These are phyloP conservation scores for Caenorhabditis sp. DNA, from an alignment of 2,888 invertebrate species.

Conservation along the genomic window DNA sequence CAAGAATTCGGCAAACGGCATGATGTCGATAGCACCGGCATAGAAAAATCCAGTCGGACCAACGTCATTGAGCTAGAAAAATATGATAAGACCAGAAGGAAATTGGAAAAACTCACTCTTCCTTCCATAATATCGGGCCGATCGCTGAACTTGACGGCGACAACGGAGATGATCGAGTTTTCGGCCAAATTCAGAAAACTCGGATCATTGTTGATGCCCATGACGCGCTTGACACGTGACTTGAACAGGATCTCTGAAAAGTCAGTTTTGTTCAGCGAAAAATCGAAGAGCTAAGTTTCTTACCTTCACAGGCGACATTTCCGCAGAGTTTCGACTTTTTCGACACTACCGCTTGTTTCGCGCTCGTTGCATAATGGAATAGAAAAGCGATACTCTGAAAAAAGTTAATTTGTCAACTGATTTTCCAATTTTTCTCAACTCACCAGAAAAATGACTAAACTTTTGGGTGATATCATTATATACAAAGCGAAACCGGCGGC, in stretches of 20 bases:
- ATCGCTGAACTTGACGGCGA: conserved; percentile 74
- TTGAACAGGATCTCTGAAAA: conserved; percentile 71
- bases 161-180: conserved; percentile 62
- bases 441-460: conserved; percentile 38
- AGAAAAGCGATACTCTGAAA: conserved; percentile 36
- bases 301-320: conserved; percentile 64
- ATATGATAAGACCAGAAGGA: background rate
- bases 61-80: conserved; percentile 62
- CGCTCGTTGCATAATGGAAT: conserved; percentile 22
- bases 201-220: conserved; percentile 62
- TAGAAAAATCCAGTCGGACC: conserved; percentile 67
- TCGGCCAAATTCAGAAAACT: conserved; percentile 59
- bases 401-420: background rate
- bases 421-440: conserved; percentile 28
- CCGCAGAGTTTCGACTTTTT: conserved; percentile 70
- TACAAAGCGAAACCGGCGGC: conserved; percentile 36
- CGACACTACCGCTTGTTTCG: conserved; percentile 51
- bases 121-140: conserved; percentile 74
- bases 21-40: conserved; percentile 62
- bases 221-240: conserved; percentile 64
- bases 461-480: conserved; percentile 45
- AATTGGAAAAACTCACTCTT: conserved; percentile 51
- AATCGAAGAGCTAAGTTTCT: conserved; percentile 2
- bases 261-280: background rate
- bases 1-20: conserved; percentile 70